Conservation (phyloP, 2,113 vertebrate species). For the Hylia prasina region DNA sequence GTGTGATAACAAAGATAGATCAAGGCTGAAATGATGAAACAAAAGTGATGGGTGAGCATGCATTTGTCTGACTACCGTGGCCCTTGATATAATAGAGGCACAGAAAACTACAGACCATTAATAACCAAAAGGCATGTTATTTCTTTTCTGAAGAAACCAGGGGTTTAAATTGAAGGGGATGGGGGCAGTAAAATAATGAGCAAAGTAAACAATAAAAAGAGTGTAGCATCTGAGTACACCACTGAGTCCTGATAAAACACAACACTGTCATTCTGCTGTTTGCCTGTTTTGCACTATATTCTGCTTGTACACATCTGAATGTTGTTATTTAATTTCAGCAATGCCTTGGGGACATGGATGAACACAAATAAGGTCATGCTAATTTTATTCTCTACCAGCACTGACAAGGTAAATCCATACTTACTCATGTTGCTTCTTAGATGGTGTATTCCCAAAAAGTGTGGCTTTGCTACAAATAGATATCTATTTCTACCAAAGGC, state of each 20-base stretch:
- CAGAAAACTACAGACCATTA: background rate
- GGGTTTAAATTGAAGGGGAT: background rate
- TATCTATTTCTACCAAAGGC: background rate
- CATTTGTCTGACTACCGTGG: background rate
- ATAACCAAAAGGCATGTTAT: background rate
- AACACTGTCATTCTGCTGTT: background rate
- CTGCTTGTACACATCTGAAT: background rate
- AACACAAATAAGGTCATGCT: background rate
- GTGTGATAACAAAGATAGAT: background rate
- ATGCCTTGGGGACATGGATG: background rate
- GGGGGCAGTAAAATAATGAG: background rate
- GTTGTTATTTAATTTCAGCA: background rate
- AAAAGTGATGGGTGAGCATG: background rate
- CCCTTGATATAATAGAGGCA: background rate
- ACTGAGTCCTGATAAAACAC: background rate
- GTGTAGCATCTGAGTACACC: background rate
- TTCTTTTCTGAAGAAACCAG: background rate
- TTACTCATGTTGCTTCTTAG: background rate
- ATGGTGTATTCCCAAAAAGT: background rate
- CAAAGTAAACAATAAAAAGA: background rate
- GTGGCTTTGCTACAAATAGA: background rate
- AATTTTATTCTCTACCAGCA: background rate
- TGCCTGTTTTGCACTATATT: background rate
- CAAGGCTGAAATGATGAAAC: background rate
- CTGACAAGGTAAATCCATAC: background rate